Evolutionary conservation across 1,140 invertebrate species (phyloP).

Genomic region (Laodelphax striatellus): DNA sequence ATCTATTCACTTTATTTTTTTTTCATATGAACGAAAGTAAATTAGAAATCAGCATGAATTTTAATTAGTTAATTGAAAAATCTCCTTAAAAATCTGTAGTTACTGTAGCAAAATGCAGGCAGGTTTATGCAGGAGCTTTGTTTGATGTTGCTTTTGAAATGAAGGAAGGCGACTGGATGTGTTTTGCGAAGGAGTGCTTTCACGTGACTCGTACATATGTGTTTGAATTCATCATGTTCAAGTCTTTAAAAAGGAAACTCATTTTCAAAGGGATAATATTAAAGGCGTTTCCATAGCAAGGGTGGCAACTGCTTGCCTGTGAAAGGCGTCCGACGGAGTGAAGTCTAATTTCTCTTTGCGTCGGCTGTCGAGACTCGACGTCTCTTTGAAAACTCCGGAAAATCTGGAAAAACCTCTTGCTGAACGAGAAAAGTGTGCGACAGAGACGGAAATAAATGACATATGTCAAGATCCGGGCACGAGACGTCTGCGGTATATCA

Average conservation of each 20-base stretch:
- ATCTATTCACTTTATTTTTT: no score
- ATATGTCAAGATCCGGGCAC: not conserved
- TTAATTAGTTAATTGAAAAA: no score
- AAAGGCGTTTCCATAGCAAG: not conserved
- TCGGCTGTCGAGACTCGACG: not conserved
- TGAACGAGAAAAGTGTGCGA: not conserved
- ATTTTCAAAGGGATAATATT: not conserved
- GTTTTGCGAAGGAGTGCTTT: not conserved
- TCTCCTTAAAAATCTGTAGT: no score
- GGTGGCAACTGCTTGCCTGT: not conserved
- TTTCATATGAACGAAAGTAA: no score
- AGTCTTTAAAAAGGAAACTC: constrained; percentile 2
- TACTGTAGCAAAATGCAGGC: no score
- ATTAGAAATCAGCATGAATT: no score
- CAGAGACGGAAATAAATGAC: constrained; percentile 1
- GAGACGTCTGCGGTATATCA: not conserved
- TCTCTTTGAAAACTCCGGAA: constrained; percentile 1
- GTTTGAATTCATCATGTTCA: not conserved
- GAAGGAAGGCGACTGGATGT: not conserved
- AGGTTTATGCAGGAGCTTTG: not conserved
- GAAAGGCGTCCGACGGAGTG: not conserved
- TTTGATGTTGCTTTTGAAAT: not conserved
- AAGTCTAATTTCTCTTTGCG: constrained; percentile 1
- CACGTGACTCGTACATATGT: not conserved
- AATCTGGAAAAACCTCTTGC: not conserved